Evolutionary conservation across 2,113 vertebrate species (phyloP).

Genomic region (Pseudonaja textilis): DNA sequence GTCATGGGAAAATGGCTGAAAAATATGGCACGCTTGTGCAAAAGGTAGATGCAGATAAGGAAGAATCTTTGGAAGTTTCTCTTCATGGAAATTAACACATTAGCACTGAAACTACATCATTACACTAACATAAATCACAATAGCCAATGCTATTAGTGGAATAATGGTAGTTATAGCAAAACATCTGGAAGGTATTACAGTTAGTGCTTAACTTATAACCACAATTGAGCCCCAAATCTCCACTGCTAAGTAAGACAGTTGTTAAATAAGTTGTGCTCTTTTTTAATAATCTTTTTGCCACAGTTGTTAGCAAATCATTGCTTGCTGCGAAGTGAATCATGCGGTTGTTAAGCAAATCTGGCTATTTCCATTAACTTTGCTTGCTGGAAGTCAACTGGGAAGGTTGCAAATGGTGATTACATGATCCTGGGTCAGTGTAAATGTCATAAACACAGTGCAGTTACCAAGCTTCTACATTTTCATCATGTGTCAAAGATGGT

Average conservation of each 20-base stretch:
- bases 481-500: neutral
- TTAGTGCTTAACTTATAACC: neutral
- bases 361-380: neutral
- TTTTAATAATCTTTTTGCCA: neutral
- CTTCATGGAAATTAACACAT: neutral
- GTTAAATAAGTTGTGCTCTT: neutral
- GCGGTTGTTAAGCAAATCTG: neutral
- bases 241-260: neutral
- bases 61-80: neutral
- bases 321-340: neutral
- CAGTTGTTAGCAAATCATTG: neutral
- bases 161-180: neutral
- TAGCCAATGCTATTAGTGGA: neutral
- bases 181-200: neutral
- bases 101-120: neutral
- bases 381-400: neutral
- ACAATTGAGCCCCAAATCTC: neutral
- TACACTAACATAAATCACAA: neutral
- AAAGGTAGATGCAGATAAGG: neutral
- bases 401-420: neutral
- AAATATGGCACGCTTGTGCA: neutral
- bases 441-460: neutral
- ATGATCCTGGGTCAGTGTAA: neutral
- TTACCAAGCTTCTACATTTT: neutral
- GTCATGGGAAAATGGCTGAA: neutral